A percentile compares a stretch with the other conserved stretches of the same genome.
Evolutionary conservation across 2,888 invertebrate genomes (phyloP).

Genomic region (Alloscopus bannaensis): DNA sequence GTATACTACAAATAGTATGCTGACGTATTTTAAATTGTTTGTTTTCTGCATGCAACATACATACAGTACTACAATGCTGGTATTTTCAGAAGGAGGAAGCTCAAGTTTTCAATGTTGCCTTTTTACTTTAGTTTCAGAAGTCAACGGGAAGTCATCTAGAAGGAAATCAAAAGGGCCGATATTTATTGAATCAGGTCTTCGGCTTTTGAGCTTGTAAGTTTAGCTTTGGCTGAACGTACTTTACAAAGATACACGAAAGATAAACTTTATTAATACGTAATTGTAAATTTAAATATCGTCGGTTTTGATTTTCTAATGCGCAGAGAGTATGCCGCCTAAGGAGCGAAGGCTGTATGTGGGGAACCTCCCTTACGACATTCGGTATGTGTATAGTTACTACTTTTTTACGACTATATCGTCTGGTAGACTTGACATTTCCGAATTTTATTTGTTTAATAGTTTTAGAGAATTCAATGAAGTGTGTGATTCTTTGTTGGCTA

Average conservation of each 20-base stretch:
- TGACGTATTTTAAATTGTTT: no score
- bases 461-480: background rate
- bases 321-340: conserved; percentile 47
- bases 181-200: background rate
- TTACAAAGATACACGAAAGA: no score
- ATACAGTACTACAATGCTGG: no score
- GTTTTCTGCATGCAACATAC: no score
- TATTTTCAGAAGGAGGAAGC: no score
- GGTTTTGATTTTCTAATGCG: background rate
- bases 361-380: conserved; percentile 65
- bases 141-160: background rate
- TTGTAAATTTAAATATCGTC: conserved; percentile 22
- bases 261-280: no score
- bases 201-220: background rate
- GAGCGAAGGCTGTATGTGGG: conserved; percentile 68
- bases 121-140: background rate
- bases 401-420: no score
- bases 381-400: no score
- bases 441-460: background rate
- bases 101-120: background rate
- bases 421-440: no score
- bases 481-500: background rate
- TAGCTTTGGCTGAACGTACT: background rate
- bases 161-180: background rate
- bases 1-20: no score